phyloP scores from a whole-genome alignment of 2,888 invertebrate species.

The Phorcus lineatus region DNA sequence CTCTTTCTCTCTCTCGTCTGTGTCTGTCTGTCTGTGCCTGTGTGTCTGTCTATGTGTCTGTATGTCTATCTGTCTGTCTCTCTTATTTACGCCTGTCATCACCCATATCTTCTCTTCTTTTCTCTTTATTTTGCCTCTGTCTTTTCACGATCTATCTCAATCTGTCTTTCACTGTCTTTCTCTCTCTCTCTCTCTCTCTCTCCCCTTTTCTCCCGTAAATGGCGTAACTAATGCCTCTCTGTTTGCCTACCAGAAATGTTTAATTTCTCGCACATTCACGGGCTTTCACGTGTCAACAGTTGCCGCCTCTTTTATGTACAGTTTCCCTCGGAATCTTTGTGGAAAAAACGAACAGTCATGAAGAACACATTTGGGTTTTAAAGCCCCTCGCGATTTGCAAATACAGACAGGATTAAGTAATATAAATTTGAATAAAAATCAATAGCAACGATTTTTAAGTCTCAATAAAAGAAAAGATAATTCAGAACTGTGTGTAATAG shows the following conservation, averaged over 20 bases:
- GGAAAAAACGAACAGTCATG: too few relatives aligned
- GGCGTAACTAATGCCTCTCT: neutral
- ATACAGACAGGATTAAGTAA: too few relatives aligned
- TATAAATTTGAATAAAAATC: too few relatives aligned
- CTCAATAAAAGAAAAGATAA: too few relatives aligned
- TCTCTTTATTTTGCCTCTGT: neutral
- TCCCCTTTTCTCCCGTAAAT: neutral
- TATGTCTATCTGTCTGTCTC: neutral
- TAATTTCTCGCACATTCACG: neutral
- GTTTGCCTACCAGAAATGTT: neutral
- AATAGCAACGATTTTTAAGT: too few relatives aligned
- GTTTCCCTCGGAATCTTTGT: neutral
- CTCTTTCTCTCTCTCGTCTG: neutral
- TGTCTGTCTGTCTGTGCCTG: slow-evolving; percentile 27
- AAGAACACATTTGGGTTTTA: too few relatives aligned
- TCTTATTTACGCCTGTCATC: slow-evolving; percentile 2
- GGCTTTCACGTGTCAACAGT: neutral
- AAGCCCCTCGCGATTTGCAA: too few relatives aligned
- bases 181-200: slow-evolving; percentile 32
- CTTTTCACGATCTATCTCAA: too few relatives aligned
- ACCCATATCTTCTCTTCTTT: slow-evolving; percentile 32
- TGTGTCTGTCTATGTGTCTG: too few relatives aligned
- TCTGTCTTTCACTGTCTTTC: neutral
- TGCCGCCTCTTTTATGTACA: neutral
- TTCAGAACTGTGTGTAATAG: too few relatives aligned